Base-by-base conservation (phyloP, 2,888 invertebrate species). In the Rhagonycha fulva region DNA sequence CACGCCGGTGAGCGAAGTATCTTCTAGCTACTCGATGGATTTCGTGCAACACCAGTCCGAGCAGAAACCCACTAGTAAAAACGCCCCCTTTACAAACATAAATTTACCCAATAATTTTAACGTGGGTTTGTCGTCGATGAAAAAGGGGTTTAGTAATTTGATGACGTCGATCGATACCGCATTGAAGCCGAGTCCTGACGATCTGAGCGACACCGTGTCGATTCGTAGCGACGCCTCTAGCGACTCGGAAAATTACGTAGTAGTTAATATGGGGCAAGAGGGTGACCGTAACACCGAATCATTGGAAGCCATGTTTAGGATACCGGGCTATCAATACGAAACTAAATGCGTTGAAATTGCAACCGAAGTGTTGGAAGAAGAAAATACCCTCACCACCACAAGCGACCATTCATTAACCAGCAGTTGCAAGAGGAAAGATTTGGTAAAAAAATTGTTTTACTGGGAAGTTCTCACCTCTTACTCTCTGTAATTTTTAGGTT, bases 241-340 rank as follows among this genome's bases (percentile, higher is more conserved):
- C 0, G 97, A 97, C 88, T 96, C 96, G 79, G 96, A 96, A 83
- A 94, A 95, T 82, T 96, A 93, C 85, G 92, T 95, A n/a, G 91
- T 94, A 67, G 91, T 95, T 0, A 92, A 90, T n/a, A 89, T 94
- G 81, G 92, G 92, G 60, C 78, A 62, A 11, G 79, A 76, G 12
- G 68, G 60, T 7, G 78, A 73, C 62, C 74, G 73, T 79, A 93
- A 93, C 77, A 90, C 92, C 1, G 92, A 93, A 77, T 93, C 92
- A 81, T 91, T 91, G 32, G 94, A 94, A 84, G 90, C 91, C n/a
- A 93, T 93, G 87, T 94, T 94, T 87, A 89, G 90, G 68, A 86
- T 88, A 12, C 82, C 82, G 7, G 86, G 86, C 30, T 85, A 86
- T 78, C 79, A 83, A 4, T 79, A 81, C 30, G 85, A 86, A 63